Evolutionary conservation across 2,113 vertebrate species (phyloP).

Genomic region (Microcebus murinus): DNA sequence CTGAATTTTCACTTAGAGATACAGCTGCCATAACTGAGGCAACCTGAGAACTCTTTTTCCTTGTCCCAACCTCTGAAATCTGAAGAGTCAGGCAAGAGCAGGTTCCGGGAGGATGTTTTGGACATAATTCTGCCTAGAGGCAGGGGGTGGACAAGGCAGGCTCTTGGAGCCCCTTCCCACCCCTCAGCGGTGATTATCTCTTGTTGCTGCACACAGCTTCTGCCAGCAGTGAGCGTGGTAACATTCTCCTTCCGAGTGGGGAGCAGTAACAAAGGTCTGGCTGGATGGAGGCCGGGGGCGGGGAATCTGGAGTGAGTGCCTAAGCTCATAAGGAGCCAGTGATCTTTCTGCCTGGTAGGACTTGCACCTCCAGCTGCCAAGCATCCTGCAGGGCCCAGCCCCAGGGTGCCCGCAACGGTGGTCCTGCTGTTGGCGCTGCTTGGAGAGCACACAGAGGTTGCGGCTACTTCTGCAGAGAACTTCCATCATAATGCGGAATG

Average conservation of each 20-base stretch:
- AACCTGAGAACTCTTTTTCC: not conserved
- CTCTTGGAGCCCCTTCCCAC: conserved; percentile 48
- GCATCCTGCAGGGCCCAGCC: not conserved
- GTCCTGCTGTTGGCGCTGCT: not conserved
- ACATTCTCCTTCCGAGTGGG: conserved; percentile 51
- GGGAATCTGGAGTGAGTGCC: conserved; percentile 49
- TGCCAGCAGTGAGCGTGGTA: not conserved
- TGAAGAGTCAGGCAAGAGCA: not conserved
- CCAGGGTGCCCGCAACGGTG: not conserved
- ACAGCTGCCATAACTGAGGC: not conserved
- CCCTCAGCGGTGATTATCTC: not conserved
- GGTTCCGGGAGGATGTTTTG: not conserved
- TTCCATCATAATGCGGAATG: not conserved
- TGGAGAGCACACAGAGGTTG: not conserved
- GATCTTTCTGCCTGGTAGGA: conserved; percentile 50
- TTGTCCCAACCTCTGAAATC: not conserved
- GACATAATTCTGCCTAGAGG: conserved; percentile 45
- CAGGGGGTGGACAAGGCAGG: conserved; percentile 42
- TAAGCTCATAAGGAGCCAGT: conserved; percentile 57
- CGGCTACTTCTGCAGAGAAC: not conserved
- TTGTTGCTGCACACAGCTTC: conserved; percentile 9
- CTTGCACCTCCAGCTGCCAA: not conserved
- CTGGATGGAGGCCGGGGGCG: conserved; percentile 29
- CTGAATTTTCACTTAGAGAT: not conserved
- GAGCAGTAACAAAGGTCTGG: conserved; percentile 66